Evolutionary conservation across 2,888 invertebrate genomes (phyloP).

Genomic region (Zaprionus lineosus): DNA sequence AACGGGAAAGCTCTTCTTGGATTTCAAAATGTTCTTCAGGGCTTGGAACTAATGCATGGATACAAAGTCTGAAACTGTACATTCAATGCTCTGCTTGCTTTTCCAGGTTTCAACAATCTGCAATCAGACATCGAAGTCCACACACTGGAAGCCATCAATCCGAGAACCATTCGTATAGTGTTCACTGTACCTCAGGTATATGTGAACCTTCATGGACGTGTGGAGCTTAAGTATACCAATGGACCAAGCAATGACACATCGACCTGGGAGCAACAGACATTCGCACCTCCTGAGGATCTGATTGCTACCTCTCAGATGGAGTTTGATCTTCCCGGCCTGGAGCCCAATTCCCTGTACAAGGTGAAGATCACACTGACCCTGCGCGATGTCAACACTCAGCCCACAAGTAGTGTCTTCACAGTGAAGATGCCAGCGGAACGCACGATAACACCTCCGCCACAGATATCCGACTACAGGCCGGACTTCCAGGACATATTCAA

Average conservation of each 20-base stretch:
- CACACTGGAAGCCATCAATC: slow-evolving; percentile 89
- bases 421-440: slow-evolving; percentile 87
- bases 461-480: slow-evolving; percentile 81
- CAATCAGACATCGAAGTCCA: slow-evolving; percentile 84
- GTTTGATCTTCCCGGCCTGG: slow-evolving; percentile 90
- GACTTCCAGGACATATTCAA: slow-evolving; percentile 83
- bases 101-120: slow-evolving; percentile 68
- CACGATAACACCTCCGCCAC: slow-evolving; percentile 83
- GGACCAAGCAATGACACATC: slow-evolving; percentile 88
- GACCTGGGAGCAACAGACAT: slow-evolving; percentile 92
- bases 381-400: slow-evolving; percentile 89
- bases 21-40: no score
- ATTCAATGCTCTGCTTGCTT: neutral
- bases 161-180: slow-evolving; percentile 90
- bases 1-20: no score
- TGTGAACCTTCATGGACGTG: slow-evolving; percentile 93
- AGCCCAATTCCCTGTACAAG: slow-evolving; percentile 91
- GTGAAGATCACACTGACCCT: slow-evolving; percentile 91
- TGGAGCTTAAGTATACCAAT: slow-evolving; percentile 93
- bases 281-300: slow-evolving; percentile 93
- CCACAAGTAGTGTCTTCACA: slow-evolving; percentile 89
- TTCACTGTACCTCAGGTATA: slow-evolving; percentile 92
- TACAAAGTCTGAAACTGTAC: neutral
- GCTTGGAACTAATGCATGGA: no score
- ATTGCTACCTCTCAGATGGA: slow-evolving; percentile 93